Percentiles rank a stretch among this genome's conserved stretches.
Conservation (phyloP, 2,113 vertebrate genomes). For the Tetrax tetrax region DNA sequence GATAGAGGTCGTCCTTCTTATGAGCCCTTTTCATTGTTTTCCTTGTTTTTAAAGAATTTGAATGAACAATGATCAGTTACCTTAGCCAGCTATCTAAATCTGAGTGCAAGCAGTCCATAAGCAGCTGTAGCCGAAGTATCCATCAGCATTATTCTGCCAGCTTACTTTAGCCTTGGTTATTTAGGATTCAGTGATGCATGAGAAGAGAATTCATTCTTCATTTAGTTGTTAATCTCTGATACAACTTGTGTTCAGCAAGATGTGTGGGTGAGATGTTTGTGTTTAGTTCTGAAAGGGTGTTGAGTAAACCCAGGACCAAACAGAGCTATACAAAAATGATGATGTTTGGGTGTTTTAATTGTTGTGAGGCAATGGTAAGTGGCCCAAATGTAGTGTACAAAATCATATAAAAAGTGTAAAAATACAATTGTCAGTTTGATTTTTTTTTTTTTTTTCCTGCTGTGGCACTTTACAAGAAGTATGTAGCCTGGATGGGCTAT, state of each 20-base stretch:
- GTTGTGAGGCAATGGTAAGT: background rate
- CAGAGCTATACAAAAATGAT: background rate
- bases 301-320: background rate
- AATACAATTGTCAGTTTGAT: background rate
- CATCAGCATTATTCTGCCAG: background rate
- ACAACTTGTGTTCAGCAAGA: background rate
- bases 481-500: background rate
- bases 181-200: background rate
- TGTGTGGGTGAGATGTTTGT: background rate
- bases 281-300: background rate
- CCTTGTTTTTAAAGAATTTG: background rate
- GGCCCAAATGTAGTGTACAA: background rate
- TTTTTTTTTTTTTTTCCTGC: background rate
- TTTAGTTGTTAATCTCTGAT: background rate
- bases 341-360: background rate
- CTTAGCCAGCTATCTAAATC: background rate
- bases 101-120: background rate
- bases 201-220: background rate
- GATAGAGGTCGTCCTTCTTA: background rate
- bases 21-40: background rate
- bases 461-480: background rate
- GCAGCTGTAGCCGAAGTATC: background rate
- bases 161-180: background rate
- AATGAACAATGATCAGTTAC: background rate
- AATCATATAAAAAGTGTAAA: background rate